Evolutionary conservation across 2,797 vertebrate genomes (phyloP).

Genomic region (Falco rusticolus): DNA sequence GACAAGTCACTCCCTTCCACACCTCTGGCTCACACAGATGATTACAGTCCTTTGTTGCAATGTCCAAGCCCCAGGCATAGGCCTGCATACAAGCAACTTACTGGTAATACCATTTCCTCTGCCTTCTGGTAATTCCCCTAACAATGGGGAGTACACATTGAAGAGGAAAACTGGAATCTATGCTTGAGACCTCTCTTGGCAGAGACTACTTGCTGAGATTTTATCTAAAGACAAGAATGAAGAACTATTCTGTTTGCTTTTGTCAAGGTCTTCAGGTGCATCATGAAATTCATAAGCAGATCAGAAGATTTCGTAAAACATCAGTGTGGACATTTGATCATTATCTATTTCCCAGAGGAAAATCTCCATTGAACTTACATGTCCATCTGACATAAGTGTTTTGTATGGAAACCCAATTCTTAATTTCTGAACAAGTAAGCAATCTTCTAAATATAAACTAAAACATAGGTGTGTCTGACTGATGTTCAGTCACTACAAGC

Average conservation of each 20-base stretch:
- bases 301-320: neutral
- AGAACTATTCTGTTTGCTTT: neutral
- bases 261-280: neutral
- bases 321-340: neutral
- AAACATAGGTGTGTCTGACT: neutral
- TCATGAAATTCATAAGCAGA: neutral
- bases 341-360: neutral
- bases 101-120: neutral
- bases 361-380: neutral
- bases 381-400: neutral
- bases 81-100: neutral
- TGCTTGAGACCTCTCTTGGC: neutral
- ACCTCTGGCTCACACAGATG: accelerated
- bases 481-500: neutral
- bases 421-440: neutral
- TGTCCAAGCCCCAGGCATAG: neutral
- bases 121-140: neutral
- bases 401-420: neutral
- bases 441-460: neutral
- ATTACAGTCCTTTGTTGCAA: neutral
- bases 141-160: neutral
- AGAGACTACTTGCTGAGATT: neutral
- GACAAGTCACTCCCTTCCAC: neutral
- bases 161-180: neutral
- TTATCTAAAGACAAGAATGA: neutral